Base-by-base conservation (phyloP, 2,888 invertebrate species). In the Drosophila bunnanda region DNA sequence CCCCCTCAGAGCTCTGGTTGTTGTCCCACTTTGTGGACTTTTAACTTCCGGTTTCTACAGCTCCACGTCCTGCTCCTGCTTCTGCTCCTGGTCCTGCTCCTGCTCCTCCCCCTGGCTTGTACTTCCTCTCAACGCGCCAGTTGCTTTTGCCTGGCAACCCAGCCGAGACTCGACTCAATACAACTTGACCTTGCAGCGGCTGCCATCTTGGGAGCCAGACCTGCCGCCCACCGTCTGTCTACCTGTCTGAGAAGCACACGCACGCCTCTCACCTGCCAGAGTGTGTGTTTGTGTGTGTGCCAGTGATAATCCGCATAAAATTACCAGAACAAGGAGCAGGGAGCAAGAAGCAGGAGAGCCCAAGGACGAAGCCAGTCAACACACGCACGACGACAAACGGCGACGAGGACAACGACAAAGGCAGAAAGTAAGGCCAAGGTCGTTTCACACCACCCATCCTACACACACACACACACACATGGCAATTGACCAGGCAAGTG, bases 261-360 rank as follows among this genome's bases (percentile, higher is more conserved):
- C 82, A 75, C 78, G 77, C 84, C 77, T 79, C 75, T 68, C 59
- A 46, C 32, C 43, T 22, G 28, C 38, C 20, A 25, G 10, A 46
- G 77, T 62, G 17, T 66, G 43, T 57, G 43, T 39, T 32, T 44
- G 43, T 57, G 46, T 77, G 78, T 64, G 17, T 70, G 54, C 56
- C 80, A 79, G 88, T 89, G 88, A 89, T 90, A 90, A 90, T 90
- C 90, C 90, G 90, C 90, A 90, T 88, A 89, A 90, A 86, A 90
- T 90, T 88, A 90, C 89, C 88, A 84, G 80, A 32, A 30, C 50
- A 50, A 20, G 30, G 5, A 30, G 48, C 48, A 30, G 75, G 71
- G 25, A 28, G 48, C 28, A 15, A 10, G 22, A 4, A 44, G 44
- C 46, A 28, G 28, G 12, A 28, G 58, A 32, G 59, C 22, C 30